Percentiles rank a stretch among this genome's conserved stretches.
These are phyloP conservation scores for Meiosimyza decipiens DNA, from an alignment of 2,888 invertebrate genomes.

Conservation along the genomic window DNA sequence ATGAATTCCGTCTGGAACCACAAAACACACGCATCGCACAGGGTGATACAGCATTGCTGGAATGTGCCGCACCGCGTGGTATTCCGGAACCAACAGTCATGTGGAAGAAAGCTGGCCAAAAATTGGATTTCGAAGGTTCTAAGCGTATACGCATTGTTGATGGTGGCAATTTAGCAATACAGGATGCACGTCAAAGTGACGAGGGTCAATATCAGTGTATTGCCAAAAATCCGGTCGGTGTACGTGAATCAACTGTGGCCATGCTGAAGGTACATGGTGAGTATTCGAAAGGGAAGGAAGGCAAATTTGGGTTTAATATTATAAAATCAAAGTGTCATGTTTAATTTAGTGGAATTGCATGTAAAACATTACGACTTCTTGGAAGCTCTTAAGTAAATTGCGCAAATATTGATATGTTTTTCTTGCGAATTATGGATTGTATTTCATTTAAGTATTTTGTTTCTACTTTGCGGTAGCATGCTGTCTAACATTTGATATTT, in stretches of 20 bases:
- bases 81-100: constrained; percentile 88
- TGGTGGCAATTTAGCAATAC: constrained; percentile 83
- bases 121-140: constrained; percentile 76
- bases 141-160: constrained; percentile 81
- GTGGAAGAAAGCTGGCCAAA: constrained; percentile 89
- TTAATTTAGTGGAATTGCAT: constrained; percentile 53
- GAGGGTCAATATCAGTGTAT: constrained; percentile 86
- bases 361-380: constrained; percentile 19
- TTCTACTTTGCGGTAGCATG: constrained; percentile 41
- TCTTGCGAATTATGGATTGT: constrained; percentile 11
- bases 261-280: constrained; percentile 81
- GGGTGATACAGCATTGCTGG: constrained; percentile 85
- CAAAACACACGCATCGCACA: constrained; percentile 84
- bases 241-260: constrained; percentile 78
- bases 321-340: constrained; percentile 57
- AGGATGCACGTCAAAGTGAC: constrained; percentile 81
- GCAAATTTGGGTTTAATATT: background rate
- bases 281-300: constrained; percentile 37
- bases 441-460: constrained; percentile 32
- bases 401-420: constrained; percentile 19
- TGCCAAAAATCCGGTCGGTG: constrained; percentile 83
- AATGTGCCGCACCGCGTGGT: constrained; percentile 89
- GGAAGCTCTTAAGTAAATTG: constrained; percentile 12
- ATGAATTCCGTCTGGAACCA: constrained; percentile 89
- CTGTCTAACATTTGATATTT: constrained; percentile 39